Evolutionary conservation across 2,797 vertebrate species (phyloP), one percentile per base, ranked within the genome.

Genomic region (Sebastes vulpes): DNA sequence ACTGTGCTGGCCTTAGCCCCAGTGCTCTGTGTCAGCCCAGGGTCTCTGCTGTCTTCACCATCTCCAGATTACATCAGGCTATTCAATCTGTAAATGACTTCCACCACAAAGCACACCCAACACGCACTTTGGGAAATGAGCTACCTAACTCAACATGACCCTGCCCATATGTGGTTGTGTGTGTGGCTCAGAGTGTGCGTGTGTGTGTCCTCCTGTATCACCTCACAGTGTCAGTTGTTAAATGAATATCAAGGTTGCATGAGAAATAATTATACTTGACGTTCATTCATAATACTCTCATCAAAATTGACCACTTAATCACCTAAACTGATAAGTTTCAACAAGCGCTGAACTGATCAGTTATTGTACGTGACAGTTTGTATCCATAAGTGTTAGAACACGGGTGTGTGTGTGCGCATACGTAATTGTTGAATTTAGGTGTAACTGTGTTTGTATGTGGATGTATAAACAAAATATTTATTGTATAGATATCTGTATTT

Each of bases 71-170:
- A 95, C 94, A 95, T 94, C 92, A 92, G 85, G 89, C 91, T 93
- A 87, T 95, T 94, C 94, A 95, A 94, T 96, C 92, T 92, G 84
- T 93, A 94, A 96, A 95, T 94, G 94, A 94, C 94, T 95, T 93
- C 88, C 90, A 93, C 88, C 92, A 91, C 92, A 93, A 92, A 93
- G 92, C 90, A 89, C 92, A 92, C 88, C 86, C 93, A 92, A 91
- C 92, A 84, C 90, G 90, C 94, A 95, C 95, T 96, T 91, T 95
- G 93, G 92, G 92, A 96, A 94, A 96, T 95, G 94, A 95, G 94
- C 93, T 93, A 65, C 89, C 90, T 94, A 94, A 93, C 92, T 93
- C 86, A 86, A 91, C 88, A 88, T 93, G 92, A 92, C 92, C 93
- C 94, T 88, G 77, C 80, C 82, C 82, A 80, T 86, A 82, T 90